Percentiles rank a stretch among this genome's conserved stretches.
These are phyloP conservation scores for Protomyctophum bolini DNA, from an alignment of 2,113 vertebrate genomes.

Conservation along the genomic window DNA sequence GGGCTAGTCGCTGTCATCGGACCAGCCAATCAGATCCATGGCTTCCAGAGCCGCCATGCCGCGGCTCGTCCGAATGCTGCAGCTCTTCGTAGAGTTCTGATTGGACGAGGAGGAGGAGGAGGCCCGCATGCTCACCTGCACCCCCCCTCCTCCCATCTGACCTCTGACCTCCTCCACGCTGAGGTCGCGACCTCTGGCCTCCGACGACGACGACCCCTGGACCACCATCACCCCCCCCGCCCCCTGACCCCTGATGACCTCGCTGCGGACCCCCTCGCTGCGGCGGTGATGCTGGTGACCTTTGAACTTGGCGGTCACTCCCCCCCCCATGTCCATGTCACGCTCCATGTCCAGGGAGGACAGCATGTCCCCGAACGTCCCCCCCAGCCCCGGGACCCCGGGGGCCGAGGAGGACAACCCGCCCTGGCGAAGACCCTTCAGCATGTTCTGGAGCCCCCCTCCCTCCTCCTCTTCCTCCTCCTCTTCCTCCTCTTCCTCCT, in stretches of 20 bases:
- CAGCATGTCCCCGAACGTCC: conserved; percentile 89
- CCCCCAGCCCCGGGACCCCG: conserved; percentile 76
- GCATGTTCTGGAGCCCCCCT: conserved; percentile 66
- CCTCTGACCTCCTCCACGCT: conserved; percentile 58
- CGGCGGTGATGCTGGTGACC: conserved; percentile 61
- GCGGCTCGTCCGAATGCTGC: conserved; percentile 89
- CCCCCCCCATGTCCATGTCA: conserved; percentile 63
- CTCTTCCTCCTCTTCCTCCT: conserved; percentile 50
- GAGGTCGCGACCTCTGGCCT: conserved; percentile 55
- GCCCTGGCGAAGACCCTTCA: conserved; percentile 64
- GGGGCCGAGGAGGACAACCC: not conserved
- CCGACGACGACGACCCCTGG: conserved; percentile 62
- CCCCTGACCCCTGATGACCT: conserved; percentile 60
- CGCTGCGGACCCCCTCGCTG: conserved; percentile 60
- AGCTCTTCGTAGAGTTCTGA: conserved; percentile 98
- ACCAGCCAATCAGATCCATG: conserved; percentile 90
- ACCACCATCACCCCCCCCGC: conserved; percentile 32
- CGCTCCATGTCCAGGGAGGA: conserved; percentile 82
- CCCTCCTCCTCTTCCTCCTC: conserved; percentile 45
- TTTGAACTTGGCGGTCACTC: conserved; percentile 62
- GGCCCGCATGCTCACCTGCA: conserved; percentile 97
- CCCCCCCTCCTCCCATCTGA: conserved; percentile 76
- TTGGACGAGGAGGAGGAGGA: conserved; percentile 70
- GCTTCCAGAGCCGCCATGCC: conserved; percentile 84
- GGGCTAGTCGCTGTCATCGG: conserved; percentile 85